phyloP scores from a whole-genome alignment of 2,888 invertebrate genomes.

The Machimus rusticus region DNA sequence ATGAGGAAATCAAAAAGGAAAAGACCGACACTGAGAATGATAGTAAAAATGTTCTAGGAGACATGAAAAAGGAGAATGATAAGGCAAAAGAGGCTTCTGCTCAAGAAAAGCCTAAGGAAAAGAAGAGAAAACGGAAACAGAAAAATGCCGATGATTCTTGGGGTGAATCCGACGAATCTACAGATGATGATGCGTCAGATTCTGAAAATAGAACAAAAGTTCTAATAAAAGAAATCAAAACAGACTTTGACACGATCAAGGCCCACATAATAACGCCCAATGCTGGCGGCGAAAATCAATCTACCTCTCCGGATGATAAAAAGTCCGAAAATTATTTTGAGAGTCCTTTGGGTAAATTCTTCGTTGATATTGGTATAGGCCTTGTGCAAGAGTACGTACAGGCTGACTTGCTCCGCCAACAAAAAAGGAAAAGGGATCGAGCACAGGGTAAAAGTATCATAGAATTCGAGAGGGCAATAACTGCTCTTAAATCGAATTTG shows the following conservation, averaged over 20 bases:
- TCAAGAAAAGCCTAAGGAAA: slow-evolving; percentile 54
- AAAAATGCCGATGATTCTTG: slow-evolving; percentile 69
- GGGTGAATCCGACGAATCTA: slow-evolving; percentile 65
- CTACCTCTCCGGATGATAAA: slow-evolving; percentile 55
- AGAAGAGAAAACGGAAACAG: slow-evolving; percentile 55
- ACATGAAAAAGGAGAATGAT: slow-evolving; percentile 61
- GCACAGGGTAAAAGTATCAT: slow-evolving; percentile 72
- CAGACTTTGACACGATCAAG: slow-evolving; percentile 66
- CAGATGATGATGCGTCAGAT: slow-evolving; percentile 65
- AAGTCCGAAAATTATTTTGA: slow-evolving; percentile 80
- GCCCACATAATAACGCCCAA: slow-evolving; percentile 62
- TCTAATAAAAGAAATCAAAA: slow-evolving; percentile 66
- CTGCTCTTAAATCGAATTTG: slow-evolving; percentile 82
- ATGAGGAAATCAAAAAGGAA: slow-evolving; percentile 70
- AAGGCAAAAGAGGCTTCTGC: slow-evolving; percentile 39
- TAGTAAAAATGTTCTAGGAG: slow-evolving; percentile 60
- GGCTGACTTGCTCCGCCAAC: slow-evolving; percentile 86
- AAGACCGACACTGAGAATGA: slow-evolving; percentile 65
- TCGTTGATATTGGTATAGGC: slow-evolving; percentile 89
- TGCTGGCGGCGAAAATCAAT: slow-evolving; percentile 55
- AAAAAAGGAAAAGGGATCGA: slow-evolving; percentile 82
- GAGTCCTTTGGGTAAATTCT: slow-evolving; percentile 86
- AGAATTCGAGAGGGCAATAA: slow-evolving; percentile 74
- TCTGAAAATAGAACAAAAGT: slow-evolving; percentile 64
- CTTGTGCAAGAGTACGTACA: slow-evolving; percentile 93